Evolutionary conservation across 2,797 vertebrate genomes (phyloP), one percentile per base, ranked within the genome.

Genomic region (Gallirallus australis): DNA sequence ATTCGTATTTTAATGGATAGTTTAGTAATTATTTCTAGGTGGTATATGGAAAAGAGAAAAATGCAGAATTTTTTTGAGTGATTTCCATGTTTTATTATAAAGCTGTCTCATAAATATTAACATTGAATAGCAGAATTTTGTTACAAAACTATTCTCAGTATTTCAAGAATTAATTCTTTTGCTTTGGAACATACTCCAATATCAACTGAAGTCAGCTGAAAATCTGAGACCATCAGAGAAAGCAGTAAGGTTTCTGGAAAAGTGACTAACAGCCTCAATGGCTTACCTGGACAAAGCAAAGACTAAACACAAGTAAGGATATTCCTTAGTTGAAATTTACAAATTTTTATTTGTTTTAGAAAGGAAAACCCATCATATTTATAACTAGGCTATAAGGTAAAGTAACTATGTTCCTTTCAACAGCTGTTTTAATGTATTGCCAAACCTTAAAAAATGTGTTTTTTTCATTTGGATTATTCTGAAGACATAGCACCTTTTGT

Each of bases 271-370:
- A 30, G 5, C 23, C n/a, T 37, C n/a, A 48, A 2, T 3, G 13
- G 54, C 13, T 86, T 79, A 54, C 7, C 5, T 33, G 17, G 63
- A 82, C 86, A 84, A 79, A 68, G 10, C 12, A 56, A 47, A 82
- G 23, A 47, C 18, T 45, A 15, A 70, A 78, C 5, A 45, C 4
- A 82, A 37, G 3, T n/a, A 52, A 59, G 6, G 53, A 47, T 31
- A 53, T 39, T 70, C 14, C 33, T 2, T 2, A 31, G 18, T 20
- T 45, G 39, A 77, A 75, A 75, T 4, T 9, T 9, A 31, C 24
- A 25, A 47, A 47, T n/a, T 85, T 84, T 21, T 17, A 21, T 84
- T 66, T 92, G 19, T 30, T 94, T 80, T 40, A 47, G 35, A 81
- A 83, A 78, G 40, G 15, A 15, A 88, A 20, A 21, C 30, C 7